Conservation (phyloP, 2,888 invertebrate species). For the Microchrysa polita region DNA sequence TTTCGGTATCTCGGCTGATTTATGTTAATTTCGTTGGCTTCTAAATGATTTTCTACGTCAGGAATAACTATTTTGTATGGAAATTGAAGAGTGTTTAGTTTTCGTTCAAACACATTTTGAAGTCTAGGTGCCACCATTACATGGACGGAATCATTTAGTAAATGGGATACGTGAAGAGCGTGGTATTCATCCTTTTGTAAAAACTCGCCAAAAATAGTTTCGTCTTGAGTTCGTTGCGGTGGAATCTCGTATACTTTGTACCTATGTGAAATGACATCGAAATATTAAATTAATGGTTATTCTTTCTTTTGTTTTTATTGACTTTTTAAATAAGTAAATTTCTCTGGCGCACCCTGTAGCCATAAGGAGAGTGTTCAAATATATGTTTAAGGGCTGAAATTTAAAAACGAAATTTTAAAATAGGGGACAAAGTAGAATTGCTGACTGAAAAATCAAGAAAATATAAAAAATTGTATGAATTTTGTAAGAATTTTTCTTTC, state of each 20-base stretch:
- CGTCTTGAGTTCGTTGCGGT: constrained; percentile 48
- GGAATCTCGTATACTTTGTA: constrained; percentile 57
- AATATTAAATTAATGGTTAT: neutral
- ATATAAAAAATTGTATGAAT: too few relatives aligned
- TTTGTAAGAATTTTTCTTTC: too few relatives aligned
- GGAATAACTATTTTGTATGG: constrained; percentile 52
- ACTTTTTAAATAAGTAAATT: too few relatives aligned
- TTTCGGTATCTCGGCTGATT: neutral
- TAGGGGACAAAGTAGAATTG: neutral
- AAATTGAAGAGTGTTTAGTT: constrained; percentile 51
- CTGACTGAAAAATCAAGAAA: too few relatives aligned
- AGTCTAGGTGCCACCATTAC: constrained; percentile 56
- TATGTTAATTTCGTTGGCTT: constrained; percentile 40
- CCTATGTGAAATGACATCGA: neutral
- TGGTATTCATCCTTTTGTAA: constrained; percentile 54
- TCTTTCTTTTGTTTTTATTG: too few relatives aligned
- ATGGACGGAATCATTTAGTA: constrained; percentile 52
- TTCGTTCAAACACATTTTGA: constrained; percentile 52
- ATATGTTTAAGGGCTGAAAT: too few relatives aligned
- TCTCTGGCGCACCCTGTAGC: too few relatives aligned
- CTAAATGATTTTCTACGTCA: constrained; percentile 56
- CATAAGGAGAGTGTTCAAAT: too few relatives aligned
- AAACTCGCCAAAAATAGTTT: constrained; percentile 52
- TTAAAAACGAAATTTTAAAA: neutral
- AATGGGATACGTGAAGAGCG: constrained; percentile 54